A percentile compares a stretch with the other conserved stretches of the same genome.
Evolutionary conservation across 2,797 vertebrate genomes (phyloP).

Genomic region (Xyrichtys novacula): DNA sequence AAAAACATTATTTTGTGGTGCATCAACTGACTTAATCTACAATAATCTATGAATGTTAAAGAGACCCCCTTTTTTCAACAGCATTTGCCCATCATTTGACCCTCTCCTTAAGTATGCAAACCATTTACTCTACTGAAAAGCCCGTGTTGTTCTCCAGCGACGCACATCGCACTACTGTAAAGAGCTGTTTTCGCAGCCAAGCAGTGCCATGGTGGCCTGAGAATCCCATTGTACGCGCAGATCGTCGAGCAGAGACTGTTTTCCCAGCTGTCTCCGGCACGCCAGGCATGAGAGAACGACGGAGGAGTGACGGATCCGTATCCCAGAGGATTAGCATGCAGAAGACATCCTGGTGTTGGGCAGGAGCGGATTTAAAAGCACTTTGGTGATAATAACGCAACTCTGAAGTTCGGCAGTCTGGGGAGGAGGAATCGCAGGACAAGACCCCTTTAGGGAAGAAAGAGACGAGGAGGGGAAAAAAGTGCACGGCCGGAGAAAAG

Average conservation of each 20-base stretch:
- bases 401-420: constrained; percentile 69
- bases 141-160: constrained; percentile 20
- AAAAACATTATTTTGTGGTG: too few species aligned
- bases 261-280: constrained; percentile 86
- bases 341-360: constrained; percentile 83
- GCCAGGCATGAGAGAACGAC: constrained; percentile 81
- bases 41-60: too few species aligned
- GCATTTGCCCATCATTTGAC: neutral
- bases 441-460: constrained; percentile 41
- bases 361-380: constrained; percentile 85
- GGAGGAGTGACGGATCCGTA: constrained; percentile 81
- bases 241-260: constrained; percentile 76
- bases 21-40: too few species aligned
- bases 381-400: constrained; percentile 86
- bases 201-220: constrained; percentile 46
- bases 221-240: constrained; percentile 58
- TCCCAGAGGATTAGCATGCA: constrained; percentile 84
- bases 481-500: constrained; percentile 59
- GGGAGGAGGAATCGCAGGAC: constrained; percentile 57
- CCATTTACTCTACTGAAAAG: constrained; percentile 9
- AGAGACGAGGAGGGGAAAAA: constrained; percentile 5
- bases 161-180: constrained; percentile 44
- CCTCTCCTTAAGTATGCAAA: constrained; percentile 1
- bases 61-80: neutral
- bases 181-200: constrained; percentile 14